Conservation (phyloP, 2,888 invertebrate genomes). For the Matsumyia berberina region DNA sequence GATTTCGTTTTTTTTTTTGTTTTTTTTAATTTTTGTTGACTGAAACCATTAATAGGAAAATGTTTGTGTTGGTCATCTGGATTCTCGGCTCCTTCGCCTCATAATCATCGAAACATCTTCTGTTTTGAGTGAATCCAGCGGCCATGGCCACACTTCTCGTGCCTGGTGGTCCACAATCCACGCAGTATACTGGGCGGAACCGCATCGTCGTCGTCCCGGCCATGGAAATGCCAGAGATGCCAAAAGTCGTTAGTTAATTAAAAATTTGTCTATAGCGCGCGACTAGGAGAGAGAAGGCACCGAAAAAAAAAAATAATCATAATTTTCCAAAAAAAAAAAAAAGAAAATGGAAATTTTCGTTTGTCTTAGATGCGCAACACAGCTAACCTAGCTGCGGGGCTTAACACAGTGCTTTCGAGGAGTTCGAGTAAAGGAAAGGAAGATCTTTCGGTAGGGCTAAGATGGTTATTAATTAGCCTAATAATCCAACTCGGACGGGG, state of each 20-base stretch:
- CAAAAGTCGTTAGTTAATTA: conserved; percentile 76
- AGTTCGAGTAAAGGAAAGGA: conserved; percentile 5
- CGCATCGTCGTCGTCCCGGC: conserved; percentile 21
- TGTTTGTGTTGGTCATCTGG: conserved; percentile 57
- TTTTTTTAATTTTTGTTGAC: conserved; percentile 27
- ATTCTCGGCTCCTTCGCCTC: not conserved
- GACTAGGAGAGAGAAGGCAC: conserved; percentile 5
- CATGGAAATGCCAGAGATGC: conserved; percentile 68
- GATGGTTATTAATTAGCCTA: conserved; percentile 72
- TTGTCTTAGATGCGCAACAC: conserved; percentile 46
- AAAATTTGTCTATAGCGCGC: conserved; percentile 61
- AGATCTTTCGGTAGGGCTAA: conserved; percentile 31
- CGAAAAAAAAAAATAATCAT: conserved; percentile 16
- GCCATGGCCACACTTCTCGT: conserved; percentile 7
- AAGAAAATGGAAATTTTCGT: conserved; percentile 12
- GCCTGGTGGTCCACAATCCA: conserved; percentile 23
- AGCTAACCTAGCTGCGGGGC: conserved; percentile 66
- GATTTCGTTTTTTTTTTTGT: conserved; percentile 25
- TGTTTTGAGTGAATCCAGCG: conserved; percentile 48
- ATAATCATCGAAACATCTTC: conserved; percentile 36
- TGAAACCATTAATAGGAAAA: conserved; percentile 43
- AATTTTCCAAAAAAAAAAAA: conserved; percentile 39
- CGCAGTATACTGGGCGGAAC: conserved; percentile 11
- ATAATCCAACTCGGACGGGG: conserved; percentile 52
- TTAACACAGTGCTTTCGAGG: conserved; percentile 20